Evolutionary conservation across 2,113 vertebrate species (phyloP).

Genomic region (Scartelaos histophorus): DNA sequence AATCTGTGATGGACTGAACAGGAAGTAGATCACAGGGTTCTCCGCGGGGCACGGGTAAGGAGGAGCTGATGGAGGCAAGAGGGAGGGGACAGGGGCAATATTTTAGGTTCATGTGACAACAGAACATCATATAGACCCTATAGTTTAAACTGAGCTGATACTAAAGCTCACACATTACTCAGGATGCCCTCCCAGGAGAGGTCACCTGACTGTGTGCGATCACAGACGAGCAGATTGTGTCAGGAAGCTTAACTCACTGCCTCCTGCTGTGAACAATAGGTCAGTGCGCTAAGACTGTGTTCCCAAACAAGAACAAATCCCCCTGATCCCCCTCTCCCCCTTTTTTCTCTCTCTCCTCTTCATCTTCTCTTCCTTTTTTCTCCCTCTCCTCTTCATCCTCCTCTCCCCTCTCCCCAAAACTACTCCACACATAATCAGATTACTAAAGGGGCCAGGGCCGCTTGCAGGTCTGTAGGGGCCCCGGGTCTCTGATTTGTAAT

Average conservation of each 20-base stretch:
- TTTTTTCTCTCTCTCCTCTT: neutral
- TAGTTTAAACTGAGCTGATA: too few species aligned
- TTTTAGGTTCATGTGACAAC: too few species aligned
- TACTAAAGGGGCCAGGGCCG: too few species aligned
- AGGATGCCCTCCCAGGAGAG: neutral
- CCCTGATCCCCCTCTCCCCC: constrained; percentile 31
- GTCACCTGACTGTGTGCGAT: constrained; percentile 13
- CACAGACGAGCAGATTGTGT: constrained; percentile 33
- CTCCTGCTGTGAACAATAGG: constrained; percentile 43
- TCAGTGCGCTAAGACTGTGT: constrained; percentile 44
- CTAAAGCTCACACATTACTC: too few species aligned
- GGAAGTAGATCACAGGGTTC: too few species aligned
- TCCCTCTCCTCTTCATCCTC: constrained; percentile 27
- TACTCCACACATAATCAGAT: constrained; percentile 10
- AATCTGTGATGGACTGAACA: too few species aligned
- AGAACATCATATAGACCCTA: too few species aligned
- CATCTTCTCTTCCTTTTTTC: neutral
- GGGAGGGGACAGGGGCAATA: too few species aligned
- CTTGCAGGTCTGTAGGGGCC: too few species aligned
- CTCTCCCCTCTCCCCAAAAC: constrained; percentile 26
- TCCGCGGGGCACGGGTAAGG: too few species aligned
- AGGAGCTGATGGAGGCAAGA: too few species aligned
- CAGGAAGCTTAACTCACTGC: constrained; percentile 37
- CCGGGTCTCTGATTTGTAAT: too few species aligned
- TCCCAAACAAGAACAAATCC: constrained; percentile 48